Percentiles rank a stretch among this genome's conserved stretches.
Conservation (phyloP, 2,113 vertebrate species). For the Indri indri region DNA sequence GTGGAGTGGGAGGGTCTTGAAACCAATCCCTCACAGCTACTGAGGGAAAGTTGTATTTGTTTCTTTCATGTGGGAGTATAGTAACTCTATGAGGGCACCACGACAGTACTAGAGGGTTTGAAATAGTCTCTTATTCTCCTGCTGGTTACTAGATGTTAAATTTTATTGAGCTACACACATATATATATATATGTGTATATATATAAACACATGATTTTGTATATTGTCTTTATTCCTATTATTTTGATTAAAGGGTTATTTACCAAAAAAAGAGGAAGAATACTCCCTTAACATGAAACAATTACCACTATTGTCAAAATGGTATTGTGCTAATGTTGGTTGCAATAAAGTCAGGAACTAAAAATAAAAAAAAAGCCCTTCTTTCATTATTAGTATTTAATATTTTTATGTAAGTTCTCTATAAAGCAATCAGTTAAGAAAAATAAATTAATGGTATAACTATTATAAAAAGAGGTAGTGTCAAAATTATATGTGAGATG, state of each 20-base stretch:
- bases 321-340: neutral
- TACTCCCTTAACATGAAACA: neutral
- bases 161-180: neutral
- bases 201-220: neutral
- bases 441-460: neutral
- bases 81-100: neutral
- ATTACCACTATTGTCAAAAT: neutral
- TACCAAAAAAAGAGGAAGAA: neutral
- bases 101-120: neutral
- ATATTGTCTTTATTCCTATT: neutral
- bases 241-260: neutral
- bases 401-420: neutral
- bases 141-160: neutral
- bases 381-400: neutral
- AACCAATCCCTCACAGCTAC: neutral
- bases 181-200: too few relatives aligned
- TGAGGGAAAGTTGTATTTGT: neutral
- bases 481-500: neutral
- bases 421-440: neutral
- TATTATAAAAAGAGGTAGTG: neutral
- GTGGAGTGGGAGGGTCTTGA: neutral
- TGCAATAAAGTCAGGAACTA: neutral
- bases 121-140: neutral
- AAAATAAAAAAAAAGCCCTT: neutral
- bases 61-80: neutral